These are phyloP conservation scores for Xanthia icteritia DNA, from an alignment of 2,888 invertebrate species.

Conservation along the genomic window DNA sequence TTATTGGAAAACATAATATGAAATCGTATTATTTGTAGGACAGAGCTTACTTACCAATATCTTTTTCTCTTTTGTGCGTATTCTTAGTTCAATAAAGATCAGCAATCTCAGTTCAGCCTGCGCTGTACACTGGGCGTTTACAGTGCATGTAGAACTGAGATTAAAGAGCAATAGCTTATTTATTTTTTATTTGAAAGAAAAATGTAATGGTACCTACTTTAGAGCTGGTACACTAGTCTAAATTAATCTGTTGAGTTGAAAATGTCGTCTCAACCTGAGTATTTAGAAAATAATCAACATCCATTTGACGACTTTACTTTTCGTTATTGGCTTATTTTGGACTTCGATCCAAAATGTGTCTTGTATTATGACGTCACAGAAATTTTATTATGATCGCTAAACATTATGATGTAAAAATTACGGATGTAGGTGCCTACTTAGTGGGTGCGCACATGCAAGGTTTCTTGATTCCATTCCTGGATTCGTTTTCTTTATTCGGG, in stretches of 20 bases:
- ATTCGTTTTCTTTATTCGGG: not conserved
- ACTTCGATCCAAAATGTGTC: not conserved
- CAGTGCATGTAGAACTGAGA: not conserved
- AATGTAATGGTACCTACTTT: not conserved
- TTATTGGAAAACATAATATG: not conserved
- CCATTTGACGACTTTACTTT: not conserved
- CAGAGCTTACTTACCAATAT: conserved; percentile 3
- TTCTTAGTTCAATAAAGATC: not conserved
- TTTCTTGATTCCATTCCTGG: not conserved
- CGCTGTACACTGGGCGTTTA: no score
- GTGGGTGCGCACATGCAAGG: not conserved
- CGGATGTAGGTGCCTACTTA: no score
- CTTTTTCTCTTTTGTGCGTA: not conserved
- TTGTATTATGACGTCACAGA: no score
- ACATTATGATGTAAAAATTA: not conserved
- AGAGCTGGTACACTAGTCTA: not conserved
- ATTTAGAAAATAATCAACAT: not conserved
- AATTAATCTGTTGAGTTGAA: not conserved
- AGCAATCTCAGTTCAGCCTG: no score
- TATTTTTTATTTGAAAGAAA: not conserved
- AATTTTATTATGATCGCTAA: not conserved
- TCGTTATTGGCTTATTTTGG: not conserved
- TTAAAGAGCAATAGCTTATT: not conserved
- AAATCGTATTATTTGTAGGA: conserved; percentile 5
- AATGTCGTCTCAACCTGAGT: not conserved